A percentile compares a stretch with the other conserved stretches of the same genome.
phyloP scores from a whole-genome alignment of 2,888 invertebrate genomes.

The Pyrochroa serraticornis region DNA sequence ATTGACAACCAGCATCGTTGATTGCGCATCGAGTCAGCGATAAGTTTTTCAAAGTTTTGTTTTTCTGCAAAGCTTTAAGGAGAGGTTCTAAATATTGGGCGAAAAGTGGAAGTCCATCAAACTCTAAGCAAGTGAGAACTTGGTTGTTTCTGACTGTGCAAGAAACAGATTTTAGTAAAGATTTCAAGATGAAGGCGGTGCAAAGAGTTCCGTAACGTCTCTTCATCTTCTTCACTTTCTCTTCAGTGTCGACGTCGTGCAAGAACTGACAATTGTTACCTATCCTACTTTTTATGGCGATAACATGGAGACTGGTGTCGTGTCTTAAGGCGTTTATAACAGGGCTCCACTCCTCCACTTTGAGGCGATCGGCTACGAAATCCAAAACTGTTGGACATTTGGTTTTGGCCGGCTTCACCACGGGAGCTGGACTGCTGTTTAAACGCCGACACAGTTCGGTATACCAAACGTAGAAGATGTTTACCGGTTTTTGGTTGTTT shows the following conservation, averaged over 20 bases:
- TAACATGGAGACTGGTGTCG: slow-evolving; percentile 73
- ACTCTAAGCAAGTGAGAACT: slow-evolving; percentile 65
- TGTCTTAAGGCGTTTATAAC: slow-evolving; percentile 74
- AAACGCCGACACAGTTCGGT: slow-evolving; percentile 54
- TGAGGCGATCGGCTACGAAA: slow-evolving; percentile 76
- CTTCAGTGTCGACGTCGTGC: slow-evolving; percentile 62
- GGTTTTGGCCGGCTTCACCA: slow-evolving; percentile 51
- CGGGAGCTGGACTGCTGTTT: slow-evolving; percentile 49
- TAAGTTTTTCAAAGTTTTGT: slow-evolving; percentile 69
- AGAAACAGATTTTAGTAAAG: slow-evolving; percentile 68
- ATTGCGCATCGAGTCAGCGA: slow-evolving; percentile 72
- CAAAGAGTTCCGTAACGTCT: slow-evolving; percentile 59
- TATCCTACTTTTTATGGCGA: slow-evolving; percentile 67
- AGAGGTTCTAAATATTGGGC: slow-evolving; percentile 65
- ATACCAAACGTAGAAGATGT: slow-evolving; percentile 57
- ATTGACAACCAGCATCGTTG: slow-evolving; percentile 74
- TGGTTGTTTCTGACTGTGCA: slow-evolving; percentile 69
- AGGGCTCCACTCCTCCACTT: slow-evolving; percentile 77
- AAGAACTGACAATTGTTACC: slow-evolving; percentile 49
- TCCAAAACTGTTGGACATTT: slow-evolving; percentile 60
- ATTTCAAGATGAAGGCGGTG: slow-evolving; percentile 73
- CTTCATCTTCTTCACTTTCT: slow-evolving; percentile 66
- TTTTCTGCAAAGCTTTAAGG: slow-evolving; percentile 65
- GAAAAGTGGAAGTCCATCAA: slow-evolving; percentile 76
- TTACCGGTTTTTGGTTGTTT: slow-evolving; percentile 46